Conservation (phyloP, 2,113 vertebrate species). For the Chunga burmeisteri region DNA sequence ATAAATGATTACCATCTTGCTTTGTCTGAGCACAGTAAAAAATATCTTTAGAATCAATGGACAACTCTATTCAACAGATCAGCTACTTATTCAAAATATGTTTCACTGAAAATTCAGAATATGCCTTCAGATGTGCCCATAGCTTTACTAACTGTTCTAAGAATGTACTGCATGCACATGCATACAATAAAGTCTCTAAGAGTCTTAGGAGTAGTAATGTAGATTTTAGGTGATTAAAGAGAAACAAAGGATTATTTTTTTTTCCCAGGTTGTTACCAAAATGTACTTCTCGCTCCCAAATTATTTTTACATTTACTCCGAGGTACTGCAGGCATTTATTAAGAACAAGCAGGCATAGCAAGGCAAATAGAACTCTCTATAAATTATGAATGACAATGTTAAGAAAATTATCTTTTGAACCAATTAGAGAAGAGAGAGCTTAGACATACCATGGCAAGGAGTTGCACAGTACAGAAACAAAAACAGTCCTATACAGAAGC, state of each 20-base stretch:
- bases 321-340: neutral
- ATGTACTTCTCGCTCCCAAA: neutral
- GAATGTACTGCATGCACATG: neutral
- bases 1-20: conserved; percentile 59
- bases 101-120: conserved; percentile 29
- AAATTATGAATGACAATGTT: neutral
- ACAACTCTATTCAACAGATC: conserved; percentile 36
- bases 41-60: conserved; percentile 55
- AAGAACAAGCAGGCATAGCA: neutral
- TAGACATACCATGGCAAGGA: neutral
- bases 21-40: conserved; percentile 45
- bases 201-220: neutral
- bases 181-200: neutral
- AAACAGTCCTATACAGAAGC: neutral
- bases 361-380: neutral
- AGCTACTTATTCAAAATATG: conserved; percentile 25
- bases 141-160: neutral
- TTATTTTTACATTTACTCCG: neutral
- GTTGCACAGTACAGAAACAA: neutral
- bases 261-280: neutral
- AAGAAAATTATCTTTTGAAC: neutral
- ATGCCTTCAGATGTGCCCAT: neutral
- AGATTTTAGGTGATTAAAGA: neutral
- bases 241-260: neutral
- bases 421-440: neutral